phyloP scores from a whole-genome alignment of 1,140 invertebrate genomes.

The Diorhabda elongata region DNA sequence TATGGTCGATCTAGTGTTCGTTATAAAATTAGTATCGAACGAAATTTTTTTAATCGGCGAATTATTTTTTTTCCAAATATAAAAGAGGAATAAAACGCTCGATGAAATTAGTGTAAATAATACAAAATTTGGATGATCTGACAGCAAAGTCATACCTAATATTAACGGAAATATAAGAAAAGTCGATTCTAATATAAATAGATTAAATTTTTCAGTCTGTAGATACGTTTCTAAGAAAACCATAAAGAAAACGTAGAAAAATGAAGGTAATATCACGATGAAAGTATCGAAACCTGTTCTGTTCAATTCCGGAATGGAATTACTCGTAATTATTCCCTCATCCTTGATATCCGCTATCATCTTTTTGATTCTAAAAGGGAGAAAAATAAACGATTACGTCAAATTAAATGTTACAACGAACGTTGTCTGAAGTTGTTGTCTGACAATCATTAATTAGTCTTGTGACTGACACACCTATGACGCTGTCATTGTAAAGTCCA shows the following conservation, averaged over 20 bases:
- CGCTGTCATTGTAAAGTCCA: too few species aligned
- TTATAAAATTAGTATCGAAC: conserved; percentile 51
- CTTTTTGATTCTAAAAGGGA: too few species aligned
- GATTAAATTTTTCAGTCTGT: conserved; percentile 13
- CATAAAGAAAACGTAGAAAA: conserved; percentile 39
- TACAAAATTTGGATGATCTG: conserved; percentile 23
- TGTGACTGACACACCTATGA: too few species aligned
- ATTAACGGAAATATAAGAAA: conserved; percentile 31
- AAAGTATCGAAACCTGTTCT: conserved; percentile 48
- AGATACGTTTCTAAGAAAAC: conserved; percentile 24
- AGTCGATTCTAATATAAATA: conserved; percentile 30
- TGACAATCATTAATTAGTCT: too few species aligned
- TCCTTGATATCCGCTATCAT: too few species aligned
- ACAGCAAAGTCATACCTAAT: conserved; percentile 33
- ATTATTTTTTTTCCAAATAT: not conserved
- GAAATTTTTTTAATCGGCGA: not conserved
- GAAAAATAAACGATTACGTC: too few species aligned
- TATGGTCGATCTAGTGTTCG: conserved; percentile 64
- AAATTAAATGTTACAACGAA: too few species aligned
- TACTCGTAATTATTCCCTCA: not conserved
- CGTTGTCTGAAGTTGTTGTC: too few species aligned
- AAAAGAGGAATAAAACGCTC: not conserved
- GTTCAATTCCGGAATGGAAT: not conserved
- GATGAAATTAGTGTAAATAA: not conserved
- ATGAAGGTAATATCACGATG: conserved; percentile 48